Percentiles rank a stretch among this genome's conserved stretches.
These are phyloP conservation scores for Sylvietta virens DNA, from an alignment of 2,113 vertebrate species.

Conservation along the genomic window DNA sequence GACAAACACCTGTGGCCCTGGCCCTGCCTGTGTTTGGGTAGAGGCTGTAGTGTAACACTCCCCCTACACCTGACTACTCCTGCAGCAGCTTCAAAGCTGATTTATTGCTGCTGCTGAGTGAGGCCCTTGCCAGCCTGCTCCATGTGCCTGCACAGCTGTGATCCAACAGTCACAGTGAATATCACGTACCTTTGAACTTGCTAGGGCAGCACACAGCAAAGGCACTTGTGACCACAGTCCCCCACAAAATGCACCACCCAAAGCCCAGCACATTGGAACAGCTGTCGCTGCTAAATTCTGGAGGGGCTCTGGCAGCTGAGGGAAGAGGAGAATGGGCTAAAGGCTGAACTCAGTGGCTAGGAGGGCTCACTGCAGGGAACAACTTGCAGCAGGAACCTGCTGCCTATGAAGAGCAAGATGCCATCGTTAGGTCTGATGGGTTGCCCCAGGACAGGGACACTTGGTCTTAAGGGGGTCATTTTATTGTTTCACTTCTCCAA, in stretches of 20 bases:
- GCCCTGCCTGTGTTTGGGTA: too few species aligned
- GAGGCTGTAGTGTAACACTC: neutral
- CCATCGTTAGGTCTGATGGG: neutral
- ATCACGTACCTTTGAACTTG: fast-evolving
- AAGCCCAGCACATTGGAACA: neutral
- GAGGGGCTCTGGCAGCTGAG: neutral
- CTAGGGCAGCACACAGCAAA: neutral
- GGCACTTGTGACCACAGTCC: neutral
- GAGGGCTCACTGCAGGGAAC: neutral
- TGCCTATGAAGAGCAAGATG: neutral
- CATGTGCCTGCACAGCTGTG: fast-evolving
- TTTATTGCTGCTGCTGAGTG: neutral
- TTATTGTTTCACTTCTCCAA: constrained; percentile 80
- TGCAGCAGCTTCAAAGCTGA: neutral
- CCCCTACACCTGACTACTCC: neutral
- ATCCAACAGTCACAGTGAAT: neutral
- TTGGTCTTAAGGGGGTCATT: constrained; percentile 67
- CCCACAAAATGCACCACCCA: fast-evolving
- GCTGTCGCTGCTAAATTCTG: neutral
- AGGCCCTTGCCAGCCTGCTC: neutral
- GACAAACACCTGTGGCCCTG: neutral
- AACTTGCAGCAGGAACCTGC: neutral
- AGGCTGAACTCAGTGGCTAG: neutral
- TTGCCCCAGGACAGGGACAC: neutral
- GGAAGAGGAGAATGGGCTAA: neutral